Base-by-base conservation (phyloP, 1,140 invertebrate species). In the Plectrocnemia conspersa region DNA sequence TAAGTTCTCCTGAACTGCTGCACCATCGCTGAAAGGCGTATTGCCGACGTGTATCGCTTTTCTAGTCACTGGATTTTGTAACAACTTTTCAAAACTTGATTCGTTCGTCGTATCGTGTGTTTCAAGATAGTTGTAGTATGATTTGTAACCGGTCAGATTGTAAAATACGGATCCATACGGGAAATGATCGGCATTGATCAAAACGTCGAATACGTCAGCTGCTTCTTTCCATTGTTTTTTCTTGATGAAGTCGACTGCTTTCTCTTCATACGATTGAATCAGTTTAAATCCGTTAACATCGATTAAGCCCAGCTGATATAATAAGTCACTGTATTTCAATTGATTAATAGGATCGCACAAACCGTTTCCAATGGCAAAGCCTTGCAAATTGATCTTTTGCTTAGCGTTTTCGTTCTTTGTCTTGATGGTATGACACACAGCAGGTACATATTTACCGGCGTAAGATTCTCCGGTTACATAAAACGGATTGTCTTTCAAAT, bases 381-480 rank as follows among this genome's bases (percentile, higher is more conserved):
- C 86, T 69, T 83, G 80, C 0, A 88, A 64, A 59, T 85, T 84
- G 2, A 85, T 81, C 54, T 81, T 82, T 5, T 74, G 59, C 45
- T 76, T 66, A 6, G 82, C 75, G 29, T 57, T 58, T 46, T 56
- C 71, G 62, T 69, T 79, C 33, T 73, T 80, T 29, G 78, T 75
- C 64, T 91, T 83, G 41, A 93, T 91, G 13, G 83, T 82, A 64
- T 88, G 80, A 0, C 81, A 81, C 11, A 90, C 66, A 0, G 86
- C 82, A n/a, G 89, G 89, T 0, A 91, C 82, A 75, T 91, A 91
- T 66, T 86, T 86, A 2, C 90, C 90, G 9, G 79, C 91, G 70
- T 93, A 94, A 10, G 89, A 93, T 72, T 94, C 90, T 1, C 91
- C 91, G 2, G 85, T 85, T 0, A 93, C 79, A 72, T 80, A 91